phyloP scores from a whole-genome alignment of 2,888 invertebrate species.

The Osedax frankpressi region DNA sequence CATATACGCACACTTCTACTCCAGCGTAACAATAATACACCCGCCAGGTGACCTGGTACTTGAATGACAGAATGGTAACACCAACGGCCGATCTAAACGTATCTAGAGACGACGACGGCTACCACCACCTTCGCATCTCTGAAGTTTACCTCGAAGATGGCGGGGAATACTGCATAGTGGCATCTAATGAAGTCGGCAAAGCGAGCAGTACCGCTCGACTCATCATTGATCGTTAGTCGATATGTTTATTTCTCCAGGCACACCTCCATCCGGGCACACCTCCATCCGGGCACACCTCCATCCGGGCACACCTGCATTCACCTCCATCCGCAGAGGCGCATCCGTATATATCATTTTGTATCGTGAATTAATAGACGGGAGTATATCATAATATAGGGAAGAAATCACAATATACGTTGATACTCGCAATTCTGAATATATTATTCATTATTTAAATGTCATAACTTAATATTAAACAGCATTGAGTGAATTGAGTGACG shows the following conservation, averaged over 20 bases:
- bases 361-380: too few species aligned
- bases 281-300: too few species aligned
- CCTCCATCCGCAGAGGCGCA: too few species aligned
- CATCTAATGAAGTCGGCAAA: conserved; percentile 79
- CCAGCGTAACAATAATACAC: conserved; percentile 17
- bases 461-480: conserved; percentile 34
- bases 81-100: neutral
- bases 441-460: too few species aligned
- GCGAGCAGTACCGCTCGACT: conserved; percentile 72
- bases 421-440: too few species aligned
- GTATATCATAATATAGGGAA: too few species aligned
- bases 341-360: too few species aligned
- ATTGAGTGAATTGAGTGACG: conserved; percentile 44
- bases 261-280: too few species aligned
- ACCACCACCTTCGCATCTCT: conserved; percentile 43
- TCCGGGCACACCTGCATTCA: too few species aligned
- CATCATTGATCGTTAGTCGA: conserved; percentile 53
- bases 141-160: conserved; percentile 61
- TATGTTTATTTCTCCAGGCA: too few species aligned
- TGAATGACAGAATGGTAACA: conserved; percentile 66
- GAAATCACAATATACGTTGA: too few species aligned
- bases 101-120: conserved; percentile 55
- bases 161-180: conserved; percentile 66
- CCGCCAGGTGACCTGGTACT: conserved; percentile 60
- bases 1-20: too few species aligned